phyloP scores from a whole-genome alignment of 2,797 vertebrate species.

The Atherinosoma microstoma region DNA sequence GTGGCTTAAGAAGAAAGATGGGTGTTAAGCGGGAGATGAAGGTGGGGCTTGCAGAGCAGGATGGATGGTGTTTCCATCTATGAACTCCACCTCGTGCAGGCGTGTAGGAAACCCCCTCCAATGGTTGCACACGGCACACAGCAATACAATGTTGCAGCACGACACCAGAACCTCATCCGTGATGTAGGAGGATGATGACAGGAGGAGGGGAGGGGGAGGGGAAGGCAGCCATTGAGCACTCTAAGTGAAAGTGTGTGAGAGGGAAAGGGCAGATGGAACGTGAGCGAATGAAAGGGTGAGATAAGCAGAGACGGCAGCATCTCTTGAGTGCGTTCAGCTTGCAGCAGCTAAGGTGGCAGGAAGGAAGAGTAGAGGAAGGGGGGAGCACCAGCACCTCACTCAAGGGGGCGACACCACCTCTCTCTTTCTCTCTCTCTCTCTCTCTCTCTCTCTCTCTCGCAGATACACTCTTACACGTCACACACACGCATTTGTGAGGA shows the following conservation, averaged over 20 bases:
- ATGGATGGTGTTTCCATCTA: conserved; percentile 58
- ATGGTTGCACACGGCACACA: conserved; percentile 79
- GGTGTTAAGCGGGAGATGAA: conserved; percentile 38
- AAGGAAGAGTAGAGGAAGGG: conserved; percentile 55
- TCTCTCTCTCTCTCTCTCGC: conserved; percentile 29
- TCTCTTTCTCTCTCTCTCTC: conserved; percentile 40
- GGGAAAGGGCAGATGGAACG: conserved; percentile 59
- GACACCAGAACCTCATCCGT: conserved; percentile 67
- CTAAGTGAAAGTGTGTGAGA: conserved; percentile 37
- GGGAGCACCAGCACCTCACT: conserved; percentile 60
- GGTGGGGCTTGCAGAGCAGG: conserved; percentile 46
- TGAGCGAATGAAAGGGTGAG: conserved; percentile 67
- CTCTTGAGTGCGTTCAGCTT: conserved; percentile 75
- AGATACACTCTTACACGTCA: conserved; percentile 43
- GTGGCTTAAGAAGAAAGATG: conserved; percentile 11
- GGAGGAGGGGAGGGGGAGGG: conserved; percentile 39
- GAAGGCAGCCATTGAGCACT: conserved; percentile 52
- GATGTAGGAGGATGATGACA: conserved; percentile 81
- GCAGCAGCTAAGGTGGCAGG: conserved; percentile 70
- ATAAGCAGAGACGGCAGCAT: conserved; percentile 73
- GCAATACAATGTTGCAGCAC: conserved; percentile 68
- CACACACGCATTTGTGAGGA: conserved; percentile 62
- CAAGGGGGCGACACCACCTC: conserved; percentile 64
- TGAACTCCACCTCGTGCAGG: conserved; percentile 62
- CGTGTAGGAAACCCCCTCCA: conserved; percentile 76